Percentiles rank a stretch among this genome's conserved stretches.
Conservation (phyloP, 30 jellyfish, hydroid and myxozoan species). For the Cassiopea xamachana region DNA sequence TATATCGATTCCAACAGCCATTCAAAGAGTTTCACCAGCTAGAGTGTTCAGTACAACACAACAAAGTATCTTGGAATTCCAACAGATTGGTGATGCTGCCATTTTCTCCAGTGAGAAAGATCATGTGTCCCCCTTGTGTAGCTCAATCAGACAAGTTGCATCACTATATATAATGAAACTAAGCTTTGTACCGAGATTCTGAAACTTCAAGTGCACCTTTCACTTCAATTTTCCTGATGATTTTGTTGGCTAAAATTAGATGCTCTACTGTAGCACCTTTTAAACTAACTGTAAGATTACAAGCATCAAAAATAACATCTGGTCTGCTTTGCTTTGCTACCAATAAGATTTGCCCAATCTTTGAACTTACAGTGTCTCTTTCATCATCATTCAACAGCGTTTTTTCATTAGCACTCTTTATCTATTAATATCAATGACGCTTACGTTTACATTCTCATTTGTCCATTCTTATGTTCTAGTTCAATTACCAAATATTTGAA, state of each 20-base stretch:
- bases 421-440: no score
- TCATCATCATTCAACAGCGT: no score
- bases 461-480: no score
- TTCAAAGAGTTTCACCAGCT: neutral
- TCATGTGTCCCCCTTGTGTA: neutral
- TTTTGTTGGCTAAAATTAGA: neutral
- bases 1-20: neutral
- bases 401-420: no score
- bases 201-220: neutral
- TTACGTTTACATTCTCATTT: no score
- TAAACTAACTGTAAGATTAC: neutral
- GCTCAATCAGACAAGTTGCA: neutral
- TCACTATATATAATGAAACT: neutral
- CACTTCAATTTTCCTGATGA: neutral
- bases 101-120: neutral
- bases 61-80: neutral
- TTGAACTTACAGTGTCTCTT: no score
- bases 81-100: neutral
- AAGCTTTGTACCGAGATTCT: neutral
- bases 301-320: neutral
- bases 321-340: neutral
- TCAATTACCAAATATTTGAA: no score
- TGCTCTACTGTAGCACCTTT: neutral
- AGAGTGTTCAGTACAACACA: neutral
- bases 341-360: no score